Evolutionary conservation across 2,113 vertebrate genomes (phyloP).

Genomic region (Periophthalmus modestus): DNA sequence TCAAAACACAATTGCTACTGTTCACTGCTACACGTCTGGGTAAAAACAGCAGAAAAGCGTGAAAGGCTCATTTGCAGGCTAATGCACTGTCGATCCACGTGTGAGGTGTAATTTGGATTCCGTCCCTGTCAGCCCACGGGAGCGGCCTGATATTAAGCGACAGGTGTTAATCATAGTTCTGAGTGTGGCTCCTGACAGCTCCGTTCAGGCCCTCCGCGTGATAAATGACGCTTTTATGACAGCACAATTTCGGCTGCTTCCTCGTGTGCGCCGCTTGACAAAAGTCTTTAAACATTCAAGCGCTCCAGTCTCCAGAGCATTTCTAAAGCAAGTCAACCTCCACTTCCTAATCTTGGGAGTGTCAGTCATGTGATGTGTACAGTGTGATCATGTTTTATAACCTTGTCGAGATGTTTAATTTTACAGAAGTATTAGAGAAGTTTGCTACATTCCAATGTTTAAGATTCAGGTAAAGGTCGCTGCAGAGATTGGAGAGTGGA

Average conservation of each 20-base stretch:
- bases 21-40: conserved; percentile 29
- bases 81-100: conserved; percentile 55
- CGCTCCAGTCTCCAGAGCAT: neutral
- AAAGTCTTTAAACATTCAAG: conserved; percentile 12
- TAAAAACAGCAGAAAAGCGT: conserved; percentile 21
- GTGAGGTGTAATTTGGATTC: conserved; percentile 53
- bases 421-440: neutral
- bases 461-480: too few relatives aligned
- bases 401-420: neutral
- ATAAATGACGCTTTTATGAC: conserved; percentile 18
- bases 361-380: neutral
- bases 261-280: neutral
- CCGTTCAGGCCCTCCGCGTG: conserved; percentile 9
- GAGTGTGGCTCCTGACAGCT: conserved; percentile 25
- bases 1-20: conserved; percentile 39
- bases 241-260: neutral
- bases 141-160: conserved; percentile 41
- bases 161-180: conserved; percentile 47
- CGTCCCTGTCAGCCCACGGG: conserved; percentile 46
- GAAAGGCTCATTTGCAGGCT: conserved; percentile 64
- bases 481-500: too few relatives aligned
- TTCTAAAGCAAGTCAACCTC: neutral
- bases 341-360: conserved; percentile 4
- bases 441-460: too few relatives aligned
- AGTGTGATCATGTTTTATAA: neutral